Conservation (phyloP, 92 coral and sea anemone genomes). For the Epizoanthus scotinus region DNA sequence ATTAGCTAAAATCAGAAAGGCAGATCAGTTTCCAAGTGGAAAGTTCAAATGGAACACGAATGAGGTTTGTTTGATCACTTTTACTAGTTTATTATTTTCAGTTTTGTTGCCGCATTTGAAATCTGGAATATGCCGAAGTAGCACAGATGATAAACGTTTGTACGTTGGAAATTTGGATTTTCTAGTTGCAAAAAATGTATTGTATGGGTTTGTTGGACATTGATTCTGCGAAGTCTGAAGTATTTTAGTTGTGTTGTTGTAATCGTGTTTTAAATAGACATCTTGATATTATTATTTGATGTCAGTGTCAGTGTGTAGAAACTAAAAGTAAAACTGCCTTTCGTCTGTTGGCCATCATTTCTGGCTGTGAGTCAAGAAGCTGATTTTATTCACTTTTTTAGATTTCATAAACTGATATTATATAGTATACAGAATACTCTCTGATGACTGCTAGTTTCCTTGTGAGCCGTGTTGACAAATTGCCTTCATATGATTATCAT, state of each 20-base stretch:
- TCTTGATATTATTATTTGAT: background rate
- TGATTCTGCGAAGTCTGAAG: background rate
- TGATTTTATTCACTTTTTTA: background rate
- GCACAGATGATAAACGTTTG: background rate
- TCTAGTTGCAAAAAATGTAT: background rate
- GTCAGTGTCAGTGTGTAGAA: too few species aligned
- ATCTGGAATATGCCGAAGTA: too few species aligned
- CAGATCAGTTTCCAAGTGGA: conserved; percentile 72
- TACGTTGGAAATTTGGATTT: background rate
- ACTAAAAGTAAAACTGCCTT: too few species aligned
- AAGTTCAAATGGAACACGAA: conserved; percentile 87
- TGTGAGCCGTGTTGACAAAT: background rate
- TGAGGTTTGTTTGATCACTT: conserved; percentile 62
- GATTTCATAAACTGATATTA: background rate
- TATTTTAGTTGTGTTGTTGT: background rate
- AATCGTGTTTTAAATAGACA: too few species aligned
- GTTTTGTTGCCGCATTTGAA: conserved; percentile 20
- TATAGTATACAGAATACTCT: background rate
- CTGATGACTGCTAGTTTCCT: background rate
- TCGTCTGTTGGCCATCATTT: background rate
- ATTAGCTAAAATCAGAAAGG: conserved; percentile 81
- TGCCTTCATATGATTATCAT: too few species aligned
- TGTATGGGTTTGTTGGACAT: background rate
- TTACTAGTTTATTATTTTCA: conserved; percentile 15
- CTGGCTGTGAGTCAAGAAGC: background rate